Evolutionary conservation across 2,797 vertebrate genomes (phyloP), one percentile per base, ranked within the genome.

Genomic region (Poecilia wingei): DNA sequence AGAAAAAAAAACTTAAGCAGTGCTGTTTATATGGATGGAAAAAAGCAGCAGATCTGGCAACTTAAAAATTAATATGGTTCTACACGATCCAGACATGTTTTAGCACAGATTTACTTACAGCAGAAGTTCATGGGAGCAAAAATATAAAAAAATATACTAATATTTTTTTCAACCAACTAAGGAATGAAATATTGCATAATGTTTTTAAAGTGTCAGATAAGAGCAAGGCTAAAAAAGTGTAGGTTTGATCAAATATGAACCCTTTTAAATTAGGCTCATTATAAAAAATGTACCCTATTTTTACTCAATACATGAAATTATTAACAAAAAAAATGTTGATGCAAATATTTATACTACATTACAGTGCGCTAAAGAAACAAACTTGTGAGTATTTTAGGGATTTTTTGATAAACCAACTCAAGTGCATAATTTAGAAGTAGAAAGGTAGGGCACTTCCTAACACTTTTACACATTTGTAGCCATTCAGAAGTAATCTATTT

Each of bases 31-130:
- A 36, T 69, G 61, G 46, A 59, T 66, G 25, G 10, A 78, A 83
- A 66, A 57, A 28, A 22, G 78, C 80, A 70, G 49, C 36, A 22
- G 43, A 41, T 74, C 84, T 86, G 86, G 84, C 86, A 82, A 55
- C 41, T 72, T 87, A 74, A 79, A 81, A 91, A 87, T 86, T 85
- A 82, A 88, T 79, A 68, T 74, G 79, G 75, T 83, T 36, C 41
- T 78, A 28, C 72, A 72, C 77, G 76, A 83, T 82, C 59, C 70
- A 87, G 57, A 77, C 55, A 28, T 69, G 78, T 75, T 71, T 76
- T 55, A 41, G 64, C 43, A 70, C 28, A 78, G 84, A 85, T 55
- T 79, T 80, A 83, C 53, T 33, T 73, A 57, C 72, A 80, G 68
- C 25, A 71, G 43, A 68, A 59, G 75, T 80, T 82, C 76, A 75